Evolutionary conservation across 2,113 vertebrate genomes (phyloP).

Genomic region (Arizona elegans): DNA sequence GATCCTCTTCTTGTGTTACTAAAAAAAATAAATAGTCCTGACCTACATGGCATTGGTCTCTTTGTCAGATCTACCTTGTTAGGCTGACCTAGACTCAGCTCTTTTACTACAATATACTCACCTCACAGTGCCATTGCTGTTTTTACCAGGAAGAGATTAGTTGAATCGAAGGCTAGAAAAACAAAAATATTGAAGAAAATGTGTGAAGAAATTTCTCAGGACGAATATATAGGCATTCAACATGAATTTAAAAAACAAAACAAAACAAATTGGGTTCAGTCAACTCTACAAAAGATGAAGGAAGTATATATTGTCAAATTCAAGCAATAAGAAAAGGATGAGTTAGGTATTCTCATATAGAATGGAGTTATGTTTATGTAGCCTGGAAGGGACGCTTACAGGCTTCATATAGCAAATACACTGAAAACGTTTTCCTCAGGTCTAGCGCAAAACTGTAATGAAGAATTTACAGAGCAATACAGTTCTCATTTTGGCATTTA

Average conservation of each 20-base stretch:
- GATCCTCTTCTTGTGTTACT: background rate
- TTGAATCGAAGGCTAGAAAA: background rate
- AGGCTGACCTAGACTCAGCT: background rate
- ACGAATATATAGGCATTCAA: background rate
- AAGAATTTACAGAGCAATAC: background rate
- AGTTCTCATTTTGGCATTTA: background rate
- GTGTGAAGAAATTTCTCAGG: background rate
- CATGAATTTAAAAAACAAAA: background rate
- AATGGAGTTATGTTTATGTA: background rate
- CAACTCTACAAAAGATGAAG: background rate
- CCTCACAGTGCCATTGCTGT: background rate
- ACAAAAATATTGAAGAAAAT: background rate
- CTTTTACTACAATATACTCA: background rate
- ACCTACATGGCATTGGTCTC: background rate
- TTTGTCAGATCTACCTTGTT: background rate
- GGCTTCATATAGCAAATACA: background rate
- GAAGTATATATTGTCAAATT: slow-evolving; percentile 17
- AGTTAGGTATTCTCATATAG: slow-evolving; percentile 3
- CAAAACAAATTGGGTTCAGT: background rate
- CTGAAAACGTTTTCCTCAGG: background rate
- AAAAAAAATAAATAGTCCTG: background rate
- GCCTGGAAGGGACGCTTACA: background rate
- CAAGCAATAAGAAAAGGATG: background rate
- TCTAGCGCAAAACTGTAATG: background rate
- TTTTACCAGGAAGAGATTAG: background rate